Base-by-base conservation (phyloP, 2,113 vertebrate genomes). In the Actenoides lindsayi region DNA sequence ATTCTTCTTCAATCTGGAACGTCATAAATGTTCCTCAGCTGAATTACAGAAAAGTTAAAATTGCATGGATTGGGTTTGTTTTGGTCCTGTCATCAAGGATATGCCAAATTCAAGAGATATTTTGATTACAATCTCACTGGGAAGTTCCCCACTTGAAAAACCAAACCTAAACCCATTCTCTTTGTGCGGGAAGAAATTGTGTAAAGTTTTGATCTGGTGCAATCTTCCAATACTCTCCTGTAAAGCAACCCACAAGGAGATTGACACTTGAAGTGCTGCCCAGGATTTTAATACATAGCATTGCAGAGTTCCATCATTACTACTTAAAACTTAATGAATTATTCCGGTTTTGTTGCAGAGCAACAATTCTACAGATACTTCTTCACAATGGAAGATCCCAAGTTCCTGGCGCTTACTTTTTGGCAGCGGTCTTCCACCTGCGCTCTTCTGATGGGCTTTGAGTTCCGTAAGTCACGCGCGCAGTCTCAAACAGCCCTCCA, bases 341-440 rank as follows among this genome's bases (percentile, higher is more conserved):
- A 12, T 35, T 87, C 59, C 95, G n/a, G 31, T 89, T 81, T 96
- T 94, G 18, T 97, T 95, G 68, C 96, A 98, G 98, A 75, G 54
- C 35, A 83, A 85, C 15, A 68, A 51, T 89, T 87, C 90, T 39
- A 25, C 89, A 56, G 74, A 85, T 37, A 56, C 90, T 39, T 56
- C 97, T 16, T 95, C 97, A 30, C 98, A 96, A 2, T 99, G 99
- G 99, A 99, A 98, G 97, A 98, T 98, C 59, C 99, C 99, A 0
- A 97, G 98, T 73, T 99, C 99, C 21, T 99, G 99, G 99, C 98
- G 95, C 87, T 97, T 99, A 7, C 98, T 99, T 48, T 99, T 99
- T 77, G 99, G 99, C 75, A 99, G 94, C 2, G 99, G 99, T 18
- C 98, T 99, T 69, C 99, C 99, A 13, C 99, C 99, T 64, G 98